A percentile compares a stretch with the other conserved stretches of the same genome.
phyloP scores from a whole-genome alignment of 2,113 vertebrate genomes.

The Alethe diademata region DNA sequence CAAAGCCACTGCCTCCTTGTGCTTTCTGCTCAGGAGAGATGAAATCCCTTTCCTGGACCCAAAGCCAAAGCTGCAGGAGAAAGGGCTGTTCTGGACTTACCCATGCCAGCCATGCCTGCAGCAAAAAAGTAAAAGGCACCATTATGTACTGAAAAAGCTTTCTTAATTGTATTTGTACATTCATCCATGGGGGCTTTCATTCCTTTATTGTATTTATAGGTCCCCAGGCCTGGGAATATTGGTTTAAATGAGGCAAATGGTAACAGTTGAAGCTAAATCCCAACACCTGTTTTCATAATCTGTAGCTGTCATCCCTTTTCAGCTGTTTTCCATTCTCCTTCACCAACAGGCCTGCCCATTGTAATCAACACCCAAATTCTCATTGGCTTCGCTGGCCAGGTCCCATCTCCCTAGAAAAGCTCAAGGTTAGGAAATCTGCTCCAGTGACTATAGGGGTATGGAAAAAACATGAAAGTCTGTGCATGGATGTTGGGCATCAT shows the following conservation, averaged over 20 bases:
- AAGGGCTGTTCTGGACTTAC: background rate
- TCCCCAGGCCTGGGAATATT: background rate
- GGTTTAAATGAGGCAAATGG: background rate
- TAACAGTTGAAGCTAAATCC: constrained; percentile 25
- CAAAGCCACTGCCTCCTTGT: background rate
- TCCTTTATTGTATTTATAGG: constrained; percentile 18
- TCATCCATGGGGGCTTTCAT: background rate
- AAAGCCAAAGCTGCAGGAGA: background rate
- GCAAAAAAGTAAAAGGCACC: background rate
- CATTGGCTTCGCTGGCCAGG: background rate
- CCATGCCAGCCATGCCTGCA: background rate
- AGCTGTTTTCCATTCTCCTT: constrained; percentile 10
- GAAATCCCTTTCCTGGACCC: background rate
- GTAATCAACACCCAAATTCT: background rate
- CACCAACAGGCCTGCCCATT: background rate
- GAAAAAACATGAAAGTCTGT: background rate
- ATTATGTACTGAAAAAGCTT: background rate
- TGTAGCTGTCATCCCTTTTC: constrained; percentile 28
- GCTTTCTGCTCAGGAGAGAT: background rate
- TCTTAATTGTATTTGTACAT: background rate
- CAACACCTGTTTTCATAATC: constrained; percentile 11
- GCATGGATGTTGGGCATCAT: background rate
- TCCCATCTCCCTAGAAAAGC: background rate
- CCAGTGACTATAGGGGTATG: background rate
- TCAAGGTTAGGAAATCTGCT: background rate